A percentile compares a stretch with the other conserved stretches of the same genome.
phyloP scores from a whole-genome alignment of 2,113 vertebrate species.

The Phycodurus eques region DNA sequence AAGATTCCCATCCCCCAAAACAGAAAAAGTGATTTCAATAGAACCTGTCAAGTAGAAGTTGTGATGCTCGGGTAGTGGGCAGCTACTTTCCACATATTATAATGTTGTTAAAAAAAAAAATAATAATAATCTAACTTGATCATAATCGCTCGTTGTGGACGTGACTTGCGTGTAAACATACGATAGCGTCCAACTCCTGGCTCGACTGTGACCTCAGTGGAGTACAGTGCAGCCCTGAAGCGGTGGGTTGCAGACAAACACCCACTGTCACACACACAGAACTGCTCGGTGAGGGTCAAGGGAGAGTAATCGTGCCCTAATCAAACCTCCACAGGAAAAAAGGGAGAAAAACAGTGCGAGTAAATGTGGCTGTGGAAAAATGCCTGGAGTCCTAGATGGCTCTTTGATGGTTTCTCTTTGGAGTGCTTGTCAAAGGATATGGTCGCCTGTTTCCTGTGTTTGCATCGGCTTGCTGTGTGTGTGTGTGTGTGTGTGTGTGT shows the following conservation, averaged over 20 bases:
- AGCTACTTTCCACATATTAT: background rate
- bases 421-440: slow-evolving; percentile 64
- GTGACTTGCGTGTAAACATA: background rate
- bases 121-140: background rate
- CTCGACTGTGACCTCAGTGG: slow-evolving; percentile 17
- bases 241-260: slow-evolving; percentile 30
- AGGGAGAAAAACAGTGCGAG: slow-evolving; percentile 14
- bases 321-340: slow-evolving; percentile 52
- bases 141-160: background rate
- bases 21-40: background rate
- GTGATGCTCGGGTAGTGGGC: background rate
- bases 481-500: slow-evolving; percentile 21
- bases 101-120: background rate
- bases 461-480: slow-evolving; percentile 44
- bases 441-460: slow-evolving; percentile 62
- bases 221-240: slow-evolving; percentile 25
- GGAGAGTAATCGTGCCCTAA: slow-evolving; percentile 42
- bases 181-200: slow-evolving; percentile 1
- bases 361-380: slow-evolving; percentile 55
- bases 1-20: background rate
- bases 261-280: slow-evolving; percentile 23
- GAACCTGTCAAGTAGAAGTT: no score
- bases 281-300: slow-evolving; percentile 40
- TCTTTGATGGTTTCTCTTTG: slow-evolving; percentile 63
- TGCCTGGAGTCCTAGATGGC: slow-evolving; percentile 46